A percentile compares a stretch with the other conserved stretches of the same genome.
Evolutionary conservation across 2,113 vertebrate genomes (phyloP).

Genomic region (Ictidomys tridecemlineatus): DNA sequence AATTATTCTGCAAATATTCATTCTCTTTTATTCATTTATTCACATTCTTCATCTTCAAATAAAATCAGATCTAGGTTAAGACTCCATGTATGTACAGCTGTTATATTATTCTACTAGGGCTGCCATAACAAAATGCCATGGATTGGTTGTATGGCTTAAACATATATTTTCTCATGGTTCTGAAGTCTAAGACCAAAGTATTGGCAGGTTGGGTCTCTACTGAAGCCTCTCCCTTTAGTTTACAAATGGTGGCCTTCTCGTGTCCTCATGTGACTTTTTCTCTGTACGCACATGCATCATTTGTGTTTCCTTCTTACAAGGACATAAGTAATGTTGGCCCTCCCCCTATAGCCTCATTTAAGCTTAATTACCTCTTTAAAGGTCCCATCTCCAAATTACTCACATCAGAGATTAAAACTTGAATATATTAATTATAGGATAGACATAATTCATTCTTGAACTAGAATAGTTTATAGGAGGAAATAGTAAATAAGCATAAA

Average conservation of each 20-base stretch:
- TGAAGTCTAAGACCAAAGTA: neutral
- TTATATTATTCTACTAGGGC: neutral
- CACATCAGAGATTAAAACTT: neutral
- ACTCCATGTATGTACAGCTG: neutral
- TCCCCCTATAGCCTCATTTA: neutral
- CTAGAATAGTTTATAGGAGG: neutral
- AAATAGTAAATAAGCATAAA: neutral
- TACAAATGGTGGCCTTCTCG: neutral
- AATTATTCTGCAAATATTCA: neutral
- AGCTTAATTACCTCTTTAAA: neutral
- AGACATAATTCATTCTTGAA: neutral
- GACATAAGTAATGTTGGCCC: too few relatives aligned
- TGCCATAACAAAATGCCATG: neutral
- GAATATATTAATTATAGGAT: neutral
- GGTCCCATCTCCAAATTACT: neutral
- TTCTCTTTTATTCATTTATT: neutral
- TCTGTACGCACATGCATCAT: neutral
- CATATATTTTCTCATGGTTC: neutral
- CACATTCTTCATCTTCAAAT: neutral
- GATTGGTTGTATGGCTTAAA: neutral
- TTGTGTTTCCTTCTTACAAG: neutral
- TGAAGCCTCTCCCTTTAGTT: neutral
- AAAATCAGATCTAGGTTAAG: neutral
- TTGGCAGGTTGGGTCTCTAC: neutral
- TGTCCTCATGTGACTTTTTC: neutral